Conservation (phyloP, 2,797 vertebrate species). For the Dendrocincla tyrannina region DNA sequence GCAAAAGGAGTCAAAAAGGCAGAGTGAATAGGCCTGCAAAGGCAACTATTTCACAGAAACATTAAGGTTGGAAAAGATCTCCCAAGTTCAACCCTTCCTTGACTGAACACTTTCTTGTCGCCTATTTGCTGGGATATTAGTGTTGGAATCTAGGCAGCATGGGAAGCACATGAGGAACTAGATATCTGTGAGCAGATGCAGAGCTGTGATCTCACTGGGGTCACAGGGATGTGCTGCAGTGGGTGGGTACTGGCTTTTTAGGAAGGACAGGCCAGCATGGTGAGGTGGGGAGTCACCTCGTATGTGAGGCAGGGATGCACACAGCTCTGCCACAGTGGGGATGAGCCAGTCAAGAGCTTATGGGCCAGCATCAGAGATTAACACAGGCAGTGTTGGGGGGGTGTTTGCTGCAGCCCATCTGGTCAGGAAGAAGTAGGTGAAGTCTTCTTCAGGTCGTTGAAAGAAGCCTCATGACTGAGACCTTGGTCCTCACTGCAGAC, state of each 20-base stretch:
- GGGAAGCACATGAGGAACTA: background rate
- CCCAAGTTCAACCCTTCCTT: background rate
- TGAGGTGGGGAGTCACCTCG: background rate
- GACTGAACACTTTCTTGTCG: background rate
- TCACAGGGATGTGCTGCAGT: background rate
- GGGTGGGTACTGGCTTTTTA: background rate
- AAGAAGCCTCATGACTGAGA: background rate
- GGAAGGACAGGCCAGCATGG: background rate
- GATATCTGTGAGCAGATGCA: background rate
- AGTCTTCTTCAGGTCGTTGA: background rate
- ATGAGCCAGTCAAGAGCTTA: background rate
- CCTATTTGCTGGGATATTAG: too few relatives aligned
- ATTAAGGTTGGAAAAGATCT: background rate
- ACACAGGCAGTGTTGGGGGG: too few relatives aligned
- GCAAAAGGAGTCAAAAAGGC: background rate
- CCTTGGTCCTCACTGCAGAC: background rate
- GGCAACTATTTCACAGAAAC: background rate
- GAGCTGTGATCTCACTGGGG: background rate
- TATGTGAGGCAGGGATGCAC: background rate
- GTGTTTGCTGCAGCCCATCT: background rate
- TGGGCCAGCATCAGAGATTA: background rate
- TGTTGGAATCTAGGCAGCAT: background rate
- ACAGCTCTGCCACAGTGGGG: background rate
- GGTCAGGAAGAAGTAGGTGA: background rate
- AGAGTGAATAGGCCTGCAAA: background rate